A percentile compares a stretch with the other conserved stretches of the same genome.
Evolutionary conservation across 1,140 invertebrate genomes (phyloP).

Genomic region (Archegozetes longisetosus): DNA sequence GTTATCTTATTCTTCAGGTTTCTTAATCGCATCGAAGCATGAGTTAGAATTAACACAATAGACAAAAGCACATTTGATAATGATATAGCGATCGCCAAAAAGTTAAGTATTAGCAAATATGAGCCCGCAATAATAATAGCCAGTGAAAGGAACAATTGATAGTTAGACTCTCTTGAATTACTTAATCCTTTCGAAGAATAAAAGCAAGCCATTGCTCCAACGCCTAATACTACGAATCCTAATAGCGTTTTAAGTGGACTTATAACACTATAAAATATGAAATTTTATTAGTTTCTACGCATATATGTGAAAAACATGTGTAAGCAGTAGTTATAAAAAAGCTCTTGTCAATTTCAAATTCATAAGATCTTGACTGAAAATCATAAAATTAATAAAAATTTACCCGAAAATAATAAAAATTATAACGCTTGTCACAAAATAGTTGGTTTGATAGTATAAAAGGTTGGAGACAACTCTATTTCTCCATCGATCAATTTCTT

Average conservation of each 20-base stretch:
- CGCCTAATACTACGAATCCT: background rate
- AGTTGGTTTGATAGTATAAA: slow-evolving; percentile 75
- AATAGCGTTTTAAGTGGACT: background rate
- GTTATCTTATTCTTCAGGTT: slow-evolving; percentile 66
- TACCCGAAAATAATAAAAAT: slow-evolving; percentile 55
- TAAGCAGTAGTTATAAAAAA: background rate
- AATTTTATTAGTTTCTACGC: too few species aligned
- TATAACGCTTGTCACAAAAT: slow-evolving; percentile 47
- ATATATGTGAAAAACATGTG: background rate
- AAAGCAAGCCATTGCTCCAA: too few species aligned
- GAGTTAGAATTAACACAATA: slow-evolving; percentile 50
- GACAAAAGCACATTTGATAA: slow-evolving; percentile 54
- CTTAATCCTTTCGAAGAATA: too few species aligned
- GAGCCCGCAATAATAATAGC: background rate
- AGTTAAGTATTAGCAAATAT: background rate
- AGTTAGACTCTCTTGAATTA: too few species aligned
- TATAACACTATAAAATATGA: background rate
- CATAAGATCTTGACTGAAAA: background rate
- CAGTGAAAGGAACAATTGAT: too few species aligned
- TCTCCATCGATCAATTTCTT: slow-evolving; percentile 61
- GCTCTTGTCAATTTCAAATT: too few species aligned
- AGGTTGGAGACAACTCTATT: slow-evolving; percentile 65
- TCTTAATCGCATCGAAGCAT: slow-evolving; percentile 57
- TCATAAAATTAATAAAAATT: background rate
- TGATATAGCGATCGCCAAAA: slow-evolving; percentile 34